phyloP scores from a whole-genome alignment of 1,140 invertebrate genomes.

The Brachionus calyciflorus region DNA sequence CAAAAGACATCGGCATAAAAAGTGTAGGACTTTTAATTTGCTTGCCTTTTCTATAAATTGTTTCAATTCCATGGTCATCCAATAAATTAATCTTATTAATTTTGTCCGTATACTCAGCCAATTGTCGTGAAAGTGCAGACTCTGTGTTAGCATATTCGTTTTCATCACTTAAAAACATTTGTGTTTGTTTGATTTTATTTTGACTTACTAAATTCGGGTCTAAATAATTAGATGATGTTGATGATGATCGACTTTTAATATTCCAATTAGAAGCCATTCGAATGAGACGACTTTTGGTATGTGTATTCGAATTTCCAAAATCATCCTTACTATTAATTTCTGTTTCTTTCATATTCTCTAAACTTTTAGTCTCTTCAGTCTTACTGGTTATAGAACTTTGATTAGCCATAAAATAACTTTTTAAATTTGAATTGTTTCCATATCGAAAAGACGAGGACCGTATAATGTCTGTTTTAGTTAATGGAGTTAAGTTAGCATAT shows the following conservation, averaged over 20 bases:
- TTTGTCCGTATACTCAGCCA: neutral
- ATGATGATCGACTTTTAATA: constrained; percentile 10
- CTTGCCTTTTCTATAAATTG: no score
- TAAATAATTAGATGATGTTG: constrained; percentile 16
- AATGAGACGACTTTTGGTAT: neutral
- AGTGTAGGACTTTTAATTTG: no score
- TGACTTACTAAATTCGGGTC: constrained; percentile 27
- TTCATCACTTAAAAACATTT: constrained; percentile 28
- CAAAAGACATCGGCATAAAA: neutral
- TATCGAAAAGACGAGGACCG: neutral
- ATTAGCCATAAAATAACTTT: neutral
- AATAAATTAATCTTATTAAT: neutral
- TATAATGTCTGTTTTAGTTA: neutral
- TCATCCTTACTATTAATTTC: neutral
- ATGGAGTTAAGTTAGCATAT: neutral
- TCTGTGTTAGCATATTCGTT: neutral
- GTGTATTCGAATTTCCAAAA: neutral
- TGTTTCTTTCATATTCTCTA: neutral
- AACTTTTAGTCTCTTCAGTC: neutral
- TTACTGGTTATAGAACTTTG: neutral
- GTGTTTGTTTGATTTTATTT: constrained; percentile 12
- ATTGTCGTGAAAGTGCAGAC: neutral
- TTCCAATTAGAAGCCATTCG: constrained; percentile 2
- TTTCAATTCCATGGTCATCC: no score
- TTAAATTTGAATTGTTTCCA: neutral